A percentile compares a stretch with the other conserved stretches of the same genome.
Conservation (phyloP, 2,113 vertebrate genomes). For the Rallus limicola region DNA sequence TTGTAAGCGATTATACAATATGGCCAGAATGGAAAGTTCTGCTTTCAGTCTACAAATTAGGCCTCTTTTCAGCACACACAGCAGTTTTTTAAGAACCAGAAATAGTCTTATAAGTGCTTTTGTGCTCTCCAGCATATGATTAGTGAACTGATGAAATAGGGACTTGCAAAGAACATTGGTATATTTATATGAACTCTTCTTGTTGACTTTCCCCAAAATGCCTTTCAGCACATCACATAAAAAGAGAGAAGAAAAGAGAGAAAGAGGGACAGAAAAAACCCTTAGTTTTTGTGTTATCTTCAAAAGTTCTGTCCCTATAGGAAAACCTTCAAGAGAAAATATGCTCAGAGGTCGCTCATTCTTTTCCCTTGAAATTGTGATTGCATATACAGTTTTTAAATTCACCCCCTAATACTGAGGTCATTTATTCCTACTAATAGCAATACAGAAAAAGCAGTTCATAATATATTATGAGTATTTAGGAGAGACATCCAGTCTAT, state of each 20-base stretch:
- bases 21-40: background rate
- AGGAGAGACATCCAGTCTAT: background rate
- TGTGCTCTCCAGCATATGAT: background rate
- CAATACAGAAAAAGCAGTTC: background rate
- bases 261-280: background rate
- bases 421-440: background rate
- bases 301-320: background rate
- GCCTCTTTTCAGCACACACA: background rate
- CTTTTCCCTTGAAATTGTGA: background rate
- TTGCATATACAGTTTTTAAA: background rate
- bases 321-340: background rate
- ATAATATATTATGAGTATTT: background rate
- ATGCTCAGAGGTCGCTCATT: background rate
- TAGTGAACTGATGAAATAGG: background rate
- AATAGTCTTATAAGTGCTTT: background rate
- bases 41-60: conserved; percentile 4
- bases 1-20: background rate
- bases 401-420: background rate
- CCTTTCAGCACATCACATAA: background rate
- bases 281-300: background rate
- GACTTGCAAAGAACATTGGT: background rate
- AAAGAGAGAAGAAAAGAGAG: background rate
- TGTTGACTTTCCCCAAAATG: background rate
- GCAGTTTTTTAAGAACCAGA: background rate
- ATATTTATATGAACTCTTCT: background rate